These are phyloP conservation scores for Zoanthus gigantus DNA, from an alignment of 92 coral and sea anemone species.

Conservation along the genomic window DNA sequence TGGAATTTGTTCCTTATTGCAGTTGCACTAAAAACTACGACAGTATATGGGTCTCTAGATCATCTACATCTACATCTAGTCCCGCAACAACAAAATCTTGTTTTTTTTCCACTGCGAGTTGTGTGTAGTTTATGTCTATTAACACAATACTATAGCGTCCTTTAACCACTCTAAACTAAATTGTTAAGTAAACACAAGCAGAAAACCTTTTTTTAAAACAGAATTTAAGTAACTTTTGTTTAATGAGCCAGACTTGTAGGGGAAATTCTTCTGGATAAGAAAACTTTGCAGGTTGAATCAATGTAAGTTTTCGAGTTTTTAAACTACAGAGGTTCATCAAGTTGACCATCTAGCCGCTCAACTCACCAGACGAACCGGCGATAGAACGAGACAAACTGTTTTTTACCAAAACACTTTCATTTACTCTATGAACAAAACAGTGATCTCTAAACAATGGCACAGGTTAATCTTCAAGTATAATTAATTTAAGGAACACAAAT, in stretches of 20 bases:
- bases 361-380: neutral
- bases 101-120: neutral
- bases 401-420: neutral
- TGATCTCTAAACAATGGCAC: neutral
- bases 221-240: too few relatives aligned
- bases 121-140: neutral
- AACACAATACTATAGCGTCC: neutral
- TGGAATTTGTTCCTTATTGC: neutral
- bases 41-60: neutral
- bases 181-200: neutral
- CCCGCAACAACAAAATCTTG: too few relatives aligned
- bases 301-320: too few relatives aligned
- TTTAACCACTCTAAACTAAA: conserved; percentile 18
- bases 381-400: neutral
- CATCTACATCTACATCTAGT: neutral
- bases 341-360: neutral
- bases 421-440: neutral
- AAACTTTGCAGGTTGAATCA: too few relatives aligned
- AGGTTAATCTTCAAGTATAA: neutral
- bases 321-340: too few relatives aligned
- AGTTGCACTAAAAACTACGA: neutral
- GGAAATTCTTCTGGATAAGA: neutral
- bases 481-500: conserved; percentile 17
- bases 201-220: neutral
- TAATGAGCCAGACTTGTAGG: neutral